Percentiles rank a stretch among this genome's conserved stretches.
Evolutionary conservation across 2,888 invertebrate genomes (phyloP).

Genomic region (Pheosia tremula): DNA sequence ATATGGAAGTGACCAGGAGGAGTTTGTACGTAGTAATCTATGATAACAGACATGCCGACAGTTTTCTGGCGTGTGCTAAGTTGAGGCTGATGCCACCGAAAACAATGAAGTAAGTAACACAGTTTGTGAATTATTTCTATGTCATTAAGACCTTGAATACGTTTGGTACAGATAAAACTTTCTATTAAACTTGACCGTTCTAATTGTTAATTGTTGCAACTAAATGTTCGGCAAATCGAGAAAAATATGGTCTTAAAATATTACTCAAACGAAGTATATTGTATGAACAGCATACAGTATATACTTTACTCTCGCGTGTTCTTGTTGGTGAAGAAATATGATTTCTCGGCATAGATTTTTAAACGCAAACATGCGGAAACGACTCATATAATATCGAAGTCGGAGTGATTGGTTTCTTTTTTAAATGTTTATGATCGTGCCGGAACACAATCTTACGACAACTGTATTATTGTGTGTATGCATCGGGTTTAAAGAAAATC

Average conservation of each 20-base stretch:
- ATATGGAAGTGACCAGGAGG: conserved; percentile 90
- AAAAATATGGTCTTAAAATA: no score
- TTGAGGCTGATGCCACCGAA: conserved; percentile 88
- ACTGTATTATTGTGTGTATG: neutral
- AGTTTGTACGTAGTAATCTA: conserved; percentile 92
- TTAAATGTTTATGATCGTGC: neutral
- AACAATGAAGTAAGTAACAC: conserved; percentile 87
- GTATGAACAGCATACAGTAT: no score
- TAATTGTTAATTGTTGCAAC: neutral
- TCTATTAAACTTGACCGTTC: conserved; percentile 3
- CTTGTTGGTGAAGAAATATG: neutral
- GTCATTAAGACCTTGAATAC: neutral
- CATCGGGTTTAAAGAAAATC: no score
- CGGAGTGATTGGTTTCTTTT: neutral
- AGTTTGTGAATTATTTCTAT: neutral
- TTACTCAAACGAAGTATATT: no score
- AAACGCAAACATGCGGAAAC: neutral
- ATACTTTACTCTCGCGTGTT: neutral
- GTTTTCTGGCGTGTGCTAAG: conserved; percentile 93
- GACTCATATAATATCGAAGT: neutral
- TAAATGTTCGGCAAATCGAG: neutral
- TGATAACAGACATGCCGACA: conserved; percentile 90
- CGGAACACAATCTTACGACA: neutral
- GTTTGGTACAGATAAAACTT: neutral
- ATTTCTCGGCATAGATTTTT: neutral